Evolutionary conservation across 2,888 invertebrate genomes (phyloP).

Genomic region (Drosophila mercatorum): DNA sequence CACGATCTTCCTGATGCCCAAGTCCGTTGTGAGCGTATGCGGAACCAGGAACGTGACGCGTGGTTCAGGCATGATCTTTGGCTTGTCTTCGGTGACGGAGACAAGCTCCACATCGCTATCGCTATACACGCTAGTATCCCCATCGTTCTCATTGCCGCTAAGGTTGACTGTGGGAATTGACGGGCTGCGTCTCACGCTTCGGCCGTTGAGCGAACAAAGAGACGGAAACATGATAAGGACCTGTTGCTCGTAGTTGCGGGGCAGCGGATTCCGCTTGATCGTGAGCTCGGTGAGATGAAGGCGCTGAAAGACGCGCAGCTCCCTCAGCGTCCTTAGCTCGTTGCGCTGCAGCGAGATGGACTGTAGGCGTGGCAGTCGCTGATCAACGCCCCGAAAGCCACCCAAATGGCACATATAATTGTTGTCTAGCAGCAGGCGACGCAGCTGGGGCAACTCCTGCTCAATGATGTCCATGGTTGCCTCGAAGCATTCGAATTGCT

Average conservation of each 20-base stretch:
- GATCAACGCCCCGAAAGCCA: slow-evolving; percentile 39
- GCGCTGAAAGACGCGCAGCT: slow-evolving; percentile 31
- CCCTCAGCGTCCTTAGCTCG: slow-evolving; percentile 16
- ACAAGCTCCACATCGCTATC: slow-evolving; percentile 45
- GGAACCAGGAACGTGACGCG: slow-evolving; percentile 24
- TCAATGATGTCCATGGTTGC: slow-evolving; percentile 35
- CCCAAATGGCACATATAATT: slow-evolving; percentile 45
- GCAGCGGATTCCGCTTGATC: slow-evolving; percentile 43
- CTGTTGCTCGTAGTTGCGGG: slow-evolving; percentile 37
- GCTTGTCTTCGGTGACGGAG: slow-evolving; percentile 31
- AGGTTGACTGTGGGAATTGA: neutral
- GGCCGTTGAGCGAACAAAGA: slow-evolving; percentile 29
- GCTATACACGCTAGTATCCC: neutral
- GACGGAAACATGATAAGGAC: slow-evolving; percentile 35
- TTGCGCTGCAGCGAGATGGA: slow-evolving; percentile 49
- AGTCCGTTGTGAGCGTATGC: slow-evolving; percentile 2
- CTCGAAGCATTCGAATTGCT: slow-evolving; percentile 40
- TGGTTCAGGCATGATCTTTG: slow-evolving; percentile 26
- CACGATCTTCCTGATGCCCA: slow-evolving; percentile 28
- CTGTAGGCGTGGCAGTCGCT: slow-evolving; percentile 25
- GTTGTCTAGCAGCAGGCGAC: slow-evolving; percentile 45
- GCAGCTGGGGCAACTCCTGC: slow-evolving; percentile 42
- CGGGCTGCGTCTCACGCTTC: neutral
- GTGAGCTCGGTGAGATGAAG: slow-evolving; percentile 33
- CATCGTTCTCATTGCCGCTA: slow-evolving; percentile 11